These are phyloP conservation scores for Polydrusus tereticollis DNA, from an alignment of 2,888 invertebrate species.

Conservation along the genomic window DNA sequence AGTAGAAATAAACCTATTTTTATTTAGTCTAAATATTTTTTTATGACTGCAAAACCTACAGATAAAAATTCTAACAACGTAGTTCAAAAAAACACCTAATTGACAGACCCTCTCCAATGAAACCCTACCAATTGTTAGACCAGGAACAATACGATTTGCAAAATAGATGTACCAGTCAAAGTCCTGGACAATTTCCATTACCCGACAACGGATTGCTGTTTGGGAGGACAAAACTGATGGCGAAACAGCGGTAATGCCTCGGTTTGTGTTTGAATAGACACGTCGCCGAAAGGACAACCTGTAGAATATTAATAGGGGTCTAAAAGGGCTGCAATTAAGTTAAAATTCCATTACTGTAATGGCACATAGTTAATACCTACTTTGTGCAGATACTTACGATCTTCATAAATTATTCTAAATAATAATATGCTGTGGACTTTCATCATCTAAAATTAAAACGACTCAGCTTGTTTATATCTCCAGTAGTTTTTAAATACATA, in stretches of 20 bases:
- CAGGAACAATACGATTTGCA: conserved; percentile 64
- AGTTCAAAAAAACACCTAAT: too few relatives aligned
- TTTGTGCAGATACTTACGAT: not conserved
- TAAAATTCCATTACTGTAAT: conserved; percentile 31
- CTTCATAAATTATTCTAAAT: not conserved
- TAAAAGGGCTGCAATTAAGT: conserved; percentile 53
- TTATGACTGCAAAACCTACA: too few relatives aligned
- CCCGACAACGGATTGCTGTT: conserved; percentile 63
- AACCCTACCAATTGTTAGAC: conserved; percentile 57
- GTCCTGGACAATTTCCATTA: conserved; percentile 58
- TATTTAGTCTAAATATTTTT: too few relatives aligned
- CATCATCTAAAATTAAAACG: too few relatives aligned
- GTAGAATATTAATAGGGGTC: conserved; percentile 64
- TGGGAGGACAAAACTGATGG: conserved; percentile 62
- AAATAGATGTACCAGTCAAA: conserved; percentile 60
- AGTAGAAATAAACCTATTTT: too few relatives aligned
- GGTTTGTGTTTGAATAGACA: conserved; percentile 62
- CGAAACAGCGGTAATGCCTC: conserved; percentile 57
- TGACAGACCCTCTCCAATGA: not conserved
- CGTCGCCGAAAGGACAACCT: conserved; percentile 62
- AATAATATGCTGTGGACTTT: too few relatives aligned
- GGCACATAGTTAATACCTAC: conserved; percentile 13
- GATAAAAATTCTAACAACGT: too few relatives aligned
- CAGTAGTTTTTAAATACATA: too few relatives aligned
- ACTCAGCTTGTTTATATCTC: too few relatives aligned